Base-by-base conservation (phyloP, 2,113 vertebrate species). In the Heterocephalus glaber region DNA sequence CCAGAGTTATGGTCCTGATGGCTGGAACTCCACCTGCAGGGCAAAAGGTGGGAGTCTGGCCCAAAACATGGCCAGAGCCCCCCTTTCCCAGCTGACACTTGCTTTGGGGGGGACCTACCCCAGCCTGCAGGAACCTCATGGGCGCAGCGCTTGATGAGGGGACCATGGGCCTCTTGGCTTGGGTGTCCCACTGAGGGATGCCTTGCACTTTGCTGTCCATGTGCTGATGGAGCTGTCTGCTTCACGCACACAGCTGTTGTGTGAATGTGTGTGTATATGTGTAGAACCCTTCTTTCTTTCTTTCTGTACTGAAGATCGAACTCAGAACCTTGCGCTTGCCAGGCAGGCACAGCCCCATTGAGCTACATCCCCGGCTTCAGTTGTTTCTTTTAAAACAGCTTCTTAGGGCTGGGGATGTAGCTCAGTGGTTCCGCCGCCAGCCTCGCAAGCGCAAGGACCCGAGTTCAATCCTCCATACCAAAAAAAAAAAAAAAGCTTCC, bases 341-440 rank as follows among this genome's bases (percentile, higher is more conserved):
- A 49, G 47, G 47, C 47, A 49, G 47, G 47, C 5, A n/a, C n/a
- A n/a, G n/a, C n/a, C n/a, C n/a, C n/a, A 49, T 9, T 49, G 47
- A 49, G 47, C 47, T 49, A 49, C 47, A 49, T 49, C 47, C 47
- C 47, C 47, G 9, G 47, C 9, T 9, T 9, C 9, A 68, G 88
- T 92, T 68, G 49, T 86, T 93, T 94, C 38, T 86, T 85, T 81
- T 83, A 38, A 86, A 90, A 82, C 66, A 76, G 17, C 28, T 92
- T 89, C 79, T 80, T 80, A 52, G 52, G 52, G 52, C 52, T 52
- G 52, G 52, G 12, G 52, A 52, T 52, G 7, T 52, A 52, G 52
- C 52, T 52, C 12, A 52, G 52, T 52, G 52, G 52, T 52, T 52
- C 52, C 52, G 12, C 7, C 52, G 52, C 52, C 12, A n/a, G 52